Evolutionary conservation across 2,113 vertebrate genomes (phyloP).

Genomic region (Nerophis ophidion): DNA sequence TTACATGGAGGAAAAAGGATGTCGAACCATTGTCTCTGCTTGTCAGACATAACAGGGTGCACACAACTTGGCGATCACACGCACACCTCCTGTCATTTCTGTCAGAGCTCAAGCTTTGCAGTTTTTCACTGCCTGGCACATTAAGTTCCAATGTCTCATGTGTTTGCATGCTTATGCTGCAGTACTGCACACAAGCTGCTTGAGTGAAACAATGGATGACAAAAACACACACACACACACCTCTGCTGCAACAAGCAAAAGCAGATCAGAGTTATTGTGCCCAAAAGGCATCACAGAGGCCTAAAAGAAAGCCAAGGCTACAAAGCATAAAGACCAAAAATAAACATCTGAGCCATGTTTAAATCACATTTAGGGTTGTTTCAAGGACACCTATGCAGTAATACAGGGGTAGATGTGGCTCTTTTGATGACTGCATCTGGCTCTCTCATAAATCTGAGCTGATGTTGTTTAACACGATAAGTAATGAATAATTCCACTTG

Average conservation of each 20-base stretch:
- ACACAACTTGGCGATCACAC: constrained; percentile 14
- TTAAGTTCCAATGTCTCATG: constrained; percentile 12
- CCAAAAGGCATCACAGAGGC: constrained; percentile 27
- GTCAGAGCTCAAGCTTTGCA: constrained; percentile 37
- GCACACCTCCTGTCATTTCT: constrained; percentile 14
- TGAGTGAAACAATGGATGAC: constrained; percentile 35
- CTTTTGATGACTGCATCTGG: no score
- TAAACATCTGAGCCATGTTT: constrained; percentile 9
- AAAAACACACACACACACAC: constrained; percentile 13
- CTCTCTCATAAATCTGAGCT: no score
- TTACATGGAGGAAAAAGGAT: constrained; percentile 32
- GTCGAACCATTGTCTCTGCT: constrained; percentile 26
- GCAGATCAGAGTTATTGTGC: constrained; percentile 33
- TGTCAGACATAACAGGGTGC: constrained; percentile 44
- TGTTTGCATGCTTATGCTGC: constrained; percentile 5
- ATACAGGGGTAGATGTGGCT: no score
- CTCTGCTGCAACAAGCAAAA: constrained; percentile 4
- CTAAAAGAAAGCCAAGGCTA: constrained; percentile 29
- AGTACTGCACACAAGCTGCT: constrained; percentile 12
- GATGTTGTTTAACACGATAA: no score
- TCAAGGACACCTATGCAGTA: constrained; percentile 25
- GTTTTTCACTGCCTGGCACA: constrained; percentile 28
- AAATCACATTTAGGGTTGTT: constrained; percentile 18
- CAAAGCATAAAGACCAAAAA: constrained; percentile 6
- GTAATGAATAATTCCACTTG: no score